Evolutionary conservation across 2,888 invertebrate genomes (phyloP).

Genomic region (Steinernema carpocapsae): DNA sequence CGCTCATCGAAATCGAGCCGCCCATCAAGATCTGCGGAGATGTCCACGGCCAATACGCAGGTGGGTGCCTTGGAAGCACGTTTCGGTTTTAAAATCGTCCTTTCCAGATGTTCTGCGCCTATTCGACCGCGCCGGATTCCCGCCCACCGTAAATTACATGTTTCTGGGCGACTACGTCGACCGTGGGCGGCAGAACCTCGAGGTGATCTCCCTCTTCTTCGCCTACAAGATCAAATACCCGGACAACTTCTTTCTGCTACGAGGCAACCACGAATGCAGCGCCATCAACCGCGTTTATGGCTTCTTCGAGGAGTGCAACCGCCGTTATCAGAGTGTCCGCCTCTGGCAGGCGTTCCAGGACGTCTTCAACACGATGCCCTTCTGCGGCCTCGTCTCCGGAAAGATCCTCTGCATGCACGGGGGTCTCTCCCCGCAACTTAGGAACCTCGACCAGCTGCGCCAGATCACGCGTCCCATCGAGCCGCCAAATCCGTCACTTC

Average conservation of each 20-base stretch:
- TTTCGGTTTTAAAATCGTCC: neutral
- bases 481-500: slow-evolving; percentile 43
- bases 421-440: slow-evolving; percentile 39
- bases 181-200: no score
- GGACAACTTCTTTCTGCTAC: no score
- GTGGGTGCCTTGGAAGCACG: slow-evolving; percentile 37
- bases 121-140: slow-evolving; percentile 55
- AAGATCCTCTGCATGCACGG: no score
- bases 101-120: slow-evolving; percentile 52
- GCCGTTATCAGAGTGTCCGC: slow-evolving; percentile 52
- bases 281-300: slow-evolving; percentile 54
- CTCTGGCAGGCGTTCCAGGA: slow-evolving; percentile 59
- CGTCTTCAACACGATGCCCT: slow-evolving; percentile 56
- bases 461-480: slow-evolving; percentile 40
- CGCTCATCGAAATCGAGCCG: slow-evolving; percentile 40
- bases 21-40: slow-evolving; percentile 43
- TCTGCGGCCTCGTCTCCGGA: slow-evolving; percentile 52
- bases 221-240: no score
- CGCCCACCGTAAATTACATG: slow-evolving; percentile 54
- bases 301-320: slow-evolving; percentile 51
- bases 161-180: slow-evolving; percentile 61
- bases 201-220: no score
- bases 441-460: slow-evolving; percentile 37
- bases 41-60: slow-evolving; percentile 47
- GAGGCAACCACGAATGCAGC: no score